These are phyloP conservation scores for Nothobranchius furzeri DNA, from an alignment of 2,113 vertebrate species.

Conservation along the genomic window DNA sequence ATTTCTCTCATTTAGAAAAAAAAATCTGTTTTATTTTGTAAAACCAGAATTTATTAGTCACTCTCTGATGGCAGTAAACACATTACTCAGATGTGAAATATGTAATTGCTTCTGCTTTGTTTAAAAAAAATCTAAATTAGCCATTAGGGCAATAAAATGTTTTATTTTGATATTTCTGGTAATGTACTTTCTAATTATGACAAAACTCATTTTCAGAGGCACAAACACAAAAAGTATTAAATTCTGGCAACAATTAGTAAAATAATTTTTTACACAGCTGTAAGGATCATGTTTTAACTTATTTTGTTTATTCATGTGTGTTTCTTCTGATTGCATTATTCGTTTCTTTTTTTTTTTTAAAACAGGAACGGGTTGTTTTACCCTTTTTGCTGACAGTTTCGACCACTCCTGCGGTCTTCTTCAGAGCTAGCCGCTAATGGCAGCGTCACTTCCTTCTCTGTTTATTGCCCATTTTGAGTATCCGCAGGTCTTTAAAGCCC, in stretches of 20 bases:
- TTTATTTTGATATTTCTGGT: background rate
- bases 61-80: background rate
- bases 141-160: background rate
- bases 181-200: background rate
- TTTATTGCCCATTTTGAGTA: too few relatives aligned
- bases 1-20: background rate
- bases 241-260: background rate
- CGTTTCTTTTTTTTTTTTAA: too few relatives aligned
- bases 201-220: background rate
- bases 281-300: too few relatives aligned
- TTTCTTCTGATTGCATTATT: too few relatives aligned
- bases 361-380: too few relatives aligned
- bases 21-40: background rate
- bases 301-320: too few relatives aligned
- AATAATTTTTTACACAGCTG: background rate
- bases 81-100: background rate
- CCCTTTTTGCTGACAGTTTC: too few relatives aligned
- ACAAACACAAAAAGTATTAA: background rate
- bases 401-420: too few relatives aligned
- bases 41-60: background rate
- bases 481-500: too few relatives aligned
- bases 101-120: background rate
- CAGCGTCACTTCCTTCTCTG: too few relatives aligned
- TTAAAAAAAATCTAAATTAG: background rate
- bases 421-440: too few relatives aligned